These are phyloP conservation scores for Anthoscopus minutus DNA, from an alignment of 2,113 vertebrate genomes.

Conservation along the genomic window DNA sequence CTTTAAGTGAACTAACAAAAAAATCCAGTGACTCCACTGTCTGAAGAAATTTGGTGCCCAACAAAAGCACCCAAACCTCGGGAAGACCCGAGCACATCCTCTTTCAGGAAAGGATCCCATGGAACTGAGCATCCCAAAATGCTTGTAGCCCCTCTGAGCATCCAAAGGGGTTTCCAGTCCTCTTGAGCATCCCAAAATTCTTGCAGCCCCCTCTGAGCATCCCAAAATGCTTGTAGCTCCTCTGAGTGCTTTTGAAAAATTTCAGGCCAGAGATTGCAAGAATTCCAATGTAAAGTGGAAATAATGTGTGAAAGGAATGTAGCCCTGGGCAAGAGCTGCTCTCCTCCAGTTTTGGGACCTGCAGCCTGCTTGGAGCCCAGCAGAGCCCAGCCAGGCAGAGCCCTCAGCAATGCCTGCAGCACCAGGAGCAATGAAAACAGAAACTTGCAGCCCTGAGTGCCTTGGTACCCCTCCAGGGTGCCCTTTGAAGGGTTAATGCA, in stretches of 20 bases:
- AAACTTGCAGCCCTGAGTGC: background rate
- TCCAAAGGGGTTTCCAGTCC: background rate
- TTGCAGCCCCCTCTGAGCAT: background rate
- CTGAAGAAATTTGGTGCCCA: background rate
- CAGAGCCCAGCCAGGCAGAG: background rate
- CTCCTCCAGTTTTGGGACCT: background rate
- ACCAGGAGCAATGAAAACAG: background rate
- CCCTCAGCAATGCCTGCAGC: background rate
- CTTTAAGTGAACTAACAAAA: constrained; percentile 7
- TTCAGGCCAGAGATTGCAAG: background rate
- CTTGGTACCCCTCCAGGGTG: background rate
- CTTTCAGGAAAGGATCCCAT: background rate
- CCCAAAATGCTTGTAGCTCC: background rate
- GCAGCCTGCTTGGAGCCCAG: background rate
- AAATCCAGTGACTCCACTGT: background rate
- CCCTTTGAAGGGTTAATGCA: background rate
- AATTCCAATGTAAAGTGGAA: background rate
- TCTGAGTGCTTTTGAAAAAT: background rate
- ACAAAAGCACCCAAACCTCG: background rate
- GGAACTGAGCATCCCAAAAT: background rate
- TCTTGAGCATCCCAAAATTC: background rate
- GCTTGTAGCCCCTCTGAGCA: background rate
- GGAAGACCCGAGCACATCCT: background rate
- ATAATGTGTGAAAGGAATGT: background rate
- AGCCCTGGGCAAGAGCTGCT: background rate